A percentile compares a stretch with the other conserved stretches of the same genome.
Evolutionary conservation across 2,113 vertebrate species (phyloP).

Genomic region (Columbina picui): DNA sequence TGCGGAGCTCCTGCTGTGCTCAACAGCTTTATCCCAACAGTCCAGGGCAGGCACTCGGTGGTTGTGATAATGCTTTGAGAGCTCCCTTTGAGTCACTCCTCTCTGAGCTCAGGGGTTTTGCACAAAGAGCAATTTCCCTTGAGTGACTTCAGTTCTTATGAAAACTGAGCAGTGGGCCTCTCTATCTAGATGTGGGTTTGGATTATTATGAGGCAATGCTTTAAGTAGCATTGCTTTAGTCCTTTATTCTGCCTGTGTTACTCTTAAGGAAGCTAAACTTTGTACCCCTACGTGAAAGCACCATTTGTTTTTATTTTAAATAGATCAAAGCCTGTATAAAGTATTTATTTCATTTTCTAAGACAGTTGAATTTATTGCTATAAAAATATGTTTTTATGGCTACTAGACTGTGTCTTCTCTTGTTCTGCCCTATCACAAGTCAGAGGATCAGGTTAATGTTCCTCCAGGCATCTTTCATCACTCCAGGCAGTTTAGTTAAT

Average conservation of each 20-base stretch:
- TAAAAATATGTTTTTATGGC: background rate
- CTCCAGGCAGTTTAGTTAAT: background rate
- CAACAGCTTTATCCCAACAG: background rate
- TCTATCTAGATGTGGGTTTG: background rate
- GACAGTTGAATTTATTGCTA: background rate
- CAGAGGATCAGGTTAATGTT: background rate
- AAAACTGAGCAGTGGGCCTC: background rate
- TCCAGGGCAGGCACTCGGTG: background rate
- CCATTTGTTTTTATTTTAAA: conserved; percentile 33
- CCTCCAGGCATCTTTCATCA: background rate
- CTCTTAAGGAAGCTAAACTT: background rate
- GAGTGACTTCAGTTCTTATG: conserved; percentile 1
- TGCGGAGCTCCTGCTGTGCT: background rate
- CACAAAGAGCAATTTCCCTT: conserved; percentile 6
- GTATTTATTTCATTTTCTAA: conserved; percentile 9
- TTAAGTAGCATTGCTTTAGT: background rate
- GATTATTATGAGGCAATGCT: background rate
- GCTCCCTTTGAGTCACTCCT: background rate
- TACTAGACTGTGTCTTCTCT: background rate
- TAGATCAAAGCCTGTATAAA: background rate
- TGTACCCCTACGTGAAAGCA: background rate
- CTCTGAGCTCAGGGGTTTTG: background rate
- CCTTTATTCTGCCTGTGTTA: background rate
- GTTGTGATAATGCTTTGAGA: background rate
- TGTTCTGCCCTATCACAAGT: background rate